Base-by-base conservation (phyloP, 2,888 invertebrate genomes). In the Leuctra nigra region DNA sequence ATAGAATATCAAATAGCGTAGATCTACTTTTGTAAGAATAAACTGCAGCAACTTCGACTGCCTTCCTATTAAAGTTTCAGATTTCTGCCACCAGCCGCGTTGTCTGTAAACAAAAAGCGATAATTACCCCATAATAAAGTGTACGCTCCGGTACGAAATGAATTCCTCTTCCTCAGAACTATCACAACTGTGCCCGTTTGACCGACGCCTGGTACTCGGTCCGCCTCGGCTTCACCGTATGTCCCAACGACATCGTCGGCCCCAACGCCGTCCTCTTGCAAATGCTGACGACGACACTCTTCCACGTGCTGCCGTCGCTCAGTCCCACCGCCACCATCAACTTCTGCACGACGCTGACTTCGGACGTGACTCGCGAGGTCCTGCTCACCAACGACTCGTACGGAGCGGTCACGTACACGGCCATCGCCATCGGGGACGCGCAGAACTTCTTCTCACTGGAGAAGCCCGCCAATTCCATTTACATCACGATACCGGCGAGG, bases 191-290 rank as follows among this genome's bases (percentile, higher is more conserved):
- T 1, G 74, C 76, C 59, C 70, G 77, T 29, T 68, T 81, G 33
- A 72, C 77, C 18, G 75, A 77, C 63, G 75, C 78, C 6, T 77
- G 83, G 74, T 75, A 73, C 61, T 65, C 69, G 56, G 68, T 84
- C 35, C 73, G 75, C 47, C 68, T 82, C 2, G 78, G 79, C 61
- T 81, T 80, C 64, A 74, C 77, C 3, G 63, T 83, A 46, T 68
- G 65, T 14, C 78, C 80, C 16, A 68, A 67, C 50, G 77, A 80
- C 59, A 76, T 84, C 56, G 66, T 77, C 1, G 54, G 73, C 20
- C 78, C 80, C 0, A 80, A 78, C 67, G 72, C 72, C 59, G 67
- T 83, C 38, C 77, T 80, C 62, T 80, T 82, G 76, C 58, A 82
- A 14, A 77, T 83, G 70, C 67, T 82, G 46, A 73, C 78, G 1